Base-by-base conservation (phyloP, 2,888 invertebrate genomes). In the Dryadula phaetusa region DNA sequence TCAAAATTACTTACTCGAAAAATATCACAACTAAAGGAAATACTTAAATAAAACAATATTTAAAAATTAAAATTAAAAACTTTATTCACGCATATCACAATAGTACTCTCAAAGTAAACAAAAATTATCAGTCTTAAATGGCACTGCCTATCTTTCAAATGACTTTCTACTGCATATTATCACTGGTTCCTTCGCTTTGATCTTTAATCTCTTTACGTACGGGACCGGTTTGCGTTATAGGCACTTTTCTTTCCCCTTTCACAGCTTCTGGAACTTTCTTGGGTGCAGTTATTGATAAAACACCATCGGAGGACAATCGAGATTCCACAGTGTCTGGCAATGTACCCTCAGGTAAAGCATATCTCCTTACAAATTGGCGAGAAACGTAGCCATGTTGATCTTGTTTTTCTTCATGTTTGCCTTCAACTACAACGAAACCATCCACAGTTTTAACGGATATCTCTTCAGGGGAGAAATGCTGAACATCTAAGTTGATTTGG, bases 341-440 rank as follows among this genome's bases (percentile, higher is more conserved):
- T 66, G 95, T 95, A 2, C 95, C 96, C 72, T 95, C 94, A 0
- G 97, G 97, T 68, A 97, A 81, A 22, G 94, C 87, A 79, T 97
- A 97, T 66, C 95, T 94, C 4, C 97, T 94, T 0, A 95, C 94
- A 75, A 97, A 96, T 74, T 97, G 96, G 18, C 96, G 93, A 0
- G 96, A 95, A 61, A 97, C 94, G 72, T 91, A 95, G 0, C 96
- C 96, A 76, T 96, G 95, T 37, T 95, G 94, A 76, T 96, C 96
- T 70, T 95, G 94, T 77, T 95, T 95, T 79, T 97, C 96, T 75
- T 96, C 96, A 76, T 97, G 97, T 79, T 95, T 96, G 0, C 95
- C 97, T 83, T 97, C 96, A 0, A 96, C 93, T 2, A 96, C 93
- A 14, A 97, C 93, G 58, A 87, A 93, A 49, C 95, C 94, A 63